phyloP scores from a whole-genome alignment of 2,797 vertebrate genomes.

The Margarornis squamiger region DNA sequence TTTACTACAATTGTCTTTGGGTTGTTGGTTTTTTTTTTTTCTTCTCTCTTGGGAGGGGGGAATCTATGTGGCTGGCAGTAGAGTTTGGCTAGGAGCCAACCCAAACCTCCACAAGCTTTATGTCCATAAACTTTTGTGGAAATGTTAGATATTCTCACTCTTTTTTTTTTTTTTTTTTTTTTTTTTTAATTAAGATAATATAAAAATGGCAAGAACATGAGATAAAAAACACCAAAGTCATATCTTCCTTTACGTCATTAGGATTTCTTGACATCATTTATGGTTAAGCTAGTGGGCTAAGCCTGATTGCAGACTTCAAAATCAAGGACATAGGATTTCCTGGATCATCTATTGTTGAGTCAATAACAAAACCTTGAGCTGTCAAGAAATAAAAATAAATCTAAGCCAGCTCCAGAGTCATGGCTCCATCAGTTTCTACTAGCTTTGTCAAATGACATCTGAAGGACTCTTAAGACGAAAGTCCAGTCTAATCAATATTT shows the following conservation, averaged over 20 bases:
- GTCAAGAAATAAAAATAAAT: neutral
- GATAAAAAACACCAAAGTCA: neutral
- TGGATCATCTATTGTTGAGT: neutral
- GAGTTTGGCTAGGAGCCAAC: too few relatives aligned
- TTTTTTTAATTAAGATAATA: neutral
- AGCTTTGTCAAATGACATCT: neutral
- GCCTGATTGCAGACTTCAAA: neutral
- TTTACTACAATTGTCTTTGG: too few relatives aligned
- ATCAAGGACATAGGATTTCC: neutral
- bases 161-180: neutral
- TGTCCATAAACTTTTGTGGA: neutral
- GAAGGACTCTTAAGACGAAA: neutral
- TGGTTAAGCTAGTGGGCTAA: neutral
- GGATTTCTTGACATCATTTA: neutral
- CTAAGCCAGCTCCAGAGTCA: neutral
- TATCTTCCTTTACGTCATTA: neutral
- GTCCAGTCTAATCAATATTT: neutral
- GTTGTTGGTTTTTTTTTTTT: too few relatives aligned
- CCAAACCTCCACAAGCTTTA: neutral
- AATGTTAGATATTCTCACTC: neutral
- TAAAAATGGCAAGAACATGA: neutral
- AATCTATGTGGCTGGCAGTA: too few relatives aligned
- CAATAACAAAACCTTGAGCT: neutral
- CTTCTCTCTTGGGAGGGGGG: too few relatives aligned
- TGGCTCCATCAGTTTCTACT: neutral